Conservation (phyloP, 1,140 invertebrate genomes). For the Drosophila nebulosa region DNA sequence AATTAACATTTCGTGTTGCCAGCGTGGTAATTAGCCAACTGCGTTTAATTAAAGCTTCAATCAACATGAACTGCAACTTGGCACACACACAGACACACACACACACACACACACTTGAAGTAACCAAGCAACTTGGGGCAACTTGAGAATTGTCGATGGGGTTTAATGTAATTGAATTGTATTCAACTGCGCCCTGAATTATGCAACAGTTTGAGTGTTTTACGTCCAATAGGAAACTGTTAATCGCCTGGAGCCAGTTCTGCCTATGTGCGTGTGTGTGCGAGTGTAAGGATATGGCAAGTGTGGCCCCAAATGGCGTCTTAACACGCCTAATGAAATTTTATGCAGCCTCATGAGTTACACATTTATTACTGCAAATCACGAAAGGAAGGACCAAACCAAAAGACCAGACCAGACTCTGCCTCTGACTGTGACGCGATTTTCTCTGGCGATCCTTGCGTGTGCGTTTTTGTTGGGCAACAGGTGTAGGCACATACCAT, state of each 20-base stretch:
- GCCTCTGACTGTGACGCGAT: neutral
- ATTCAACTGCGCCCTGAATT: constrained; percentile 53
- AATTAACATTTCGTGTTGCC: constrained; percentile 25
- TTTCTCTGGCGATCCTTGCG: constrained; percentile 27
- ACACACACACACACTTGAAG: no score
- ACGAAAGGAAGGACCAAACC: constrained; percentile 27
- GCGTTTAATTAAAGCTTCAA: constrained; percentile 48
- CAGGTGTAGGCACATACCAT: constrained; percentile 39
- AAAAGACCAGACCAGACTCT: neutral
- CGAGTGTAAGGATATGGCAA: neutral
- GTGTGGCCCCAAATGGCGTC: constrained; percentile 56
- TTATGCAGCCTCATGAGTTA: constrained; percentile 66
- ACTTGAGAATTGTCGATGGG: constrained; percentile 7
- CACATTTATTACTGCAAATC: constrained; percentile 67
- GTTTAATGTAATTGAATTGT: constrained; percentile 59
- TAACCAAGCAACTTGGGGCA: no score
- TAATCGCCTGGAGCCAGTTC: constrained; percentile 10
- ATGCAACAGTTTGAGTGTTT: constrained; percentile 58
- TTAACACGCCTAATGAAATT: constrained; percentile 73
- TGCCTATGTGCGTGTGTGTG: neutral
- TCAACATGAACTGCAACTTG: constrained; percentile 21
- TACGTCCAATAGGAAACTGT: constrained; percentile 35
- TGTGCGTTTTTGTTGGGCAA: constrained; percentile 42
- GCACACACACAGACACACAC: no score
- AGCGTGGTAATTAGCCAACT: constrained; percentile 31